Conservation (phyloP, 2,888 invertebrate species). For the Nyleta sp. region DNA sequence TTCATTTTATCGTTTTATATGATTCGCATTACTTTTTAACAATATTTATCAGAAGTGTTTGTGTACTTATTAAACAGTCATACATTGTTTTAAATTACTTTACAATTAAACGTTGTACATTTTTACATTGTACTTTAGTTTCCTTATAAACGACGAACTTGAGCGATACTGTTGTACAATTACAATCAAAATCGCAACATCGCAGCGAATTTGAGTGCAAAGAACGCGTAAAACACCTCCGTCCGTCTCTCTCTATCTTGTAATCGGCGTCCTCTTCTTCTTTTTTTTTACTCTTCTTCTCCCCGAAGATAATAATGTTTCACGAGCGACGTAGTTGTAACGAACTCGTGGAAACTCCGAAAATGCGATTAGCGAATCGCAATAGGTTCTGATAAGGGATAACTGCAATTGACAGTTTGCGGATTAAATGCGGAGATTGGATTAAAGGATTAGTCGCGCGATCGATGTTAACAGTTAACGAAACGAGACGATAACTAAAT, state of each 20-base stretch:
- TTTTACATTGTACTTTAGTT: too few relatives aligned
- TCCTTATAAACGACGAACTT: too few relatives aligned
- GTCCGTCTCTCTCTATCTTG: constrained; percentile 14
- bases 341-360: constrained; percentile 65
- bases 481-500: constrained; percentile 65
- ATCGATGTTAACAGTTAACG: constrained; percentile 66
- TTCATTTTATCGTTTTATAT: too few relatives aligned
- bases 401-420: constrained; percentile 66
- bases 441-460: constrained; percentile 65
- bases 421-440: constrained; percentile 65
- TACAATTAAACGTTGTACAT: too few relatives aligned
- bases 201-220: too few relatives aligned
- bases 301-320: constrained; percentile 61
- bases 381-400: constrained; percentile 66
- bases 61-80: too few relatives aligned
- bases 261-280: constrained; percentile 20
- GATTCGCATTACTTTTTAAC: too few relatives aligned
- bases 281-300: constrained; percentile 31
- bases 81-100: too few relatives aligned
- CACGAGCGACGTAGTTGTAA: constrained; percentile 63
- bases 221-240: too few relatives aligned
- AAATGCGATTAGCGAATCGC: constrained; percentile 65
- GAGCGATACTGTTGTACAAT: too few relatives aligned
- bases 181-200: not conserved
- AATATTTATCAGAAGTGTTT: too few relatives aligned